Evolutionary conservation across 1,140 invertebrate genomes (phyloP).

Genomic region (Hylyphantes graminicola): DNA sequence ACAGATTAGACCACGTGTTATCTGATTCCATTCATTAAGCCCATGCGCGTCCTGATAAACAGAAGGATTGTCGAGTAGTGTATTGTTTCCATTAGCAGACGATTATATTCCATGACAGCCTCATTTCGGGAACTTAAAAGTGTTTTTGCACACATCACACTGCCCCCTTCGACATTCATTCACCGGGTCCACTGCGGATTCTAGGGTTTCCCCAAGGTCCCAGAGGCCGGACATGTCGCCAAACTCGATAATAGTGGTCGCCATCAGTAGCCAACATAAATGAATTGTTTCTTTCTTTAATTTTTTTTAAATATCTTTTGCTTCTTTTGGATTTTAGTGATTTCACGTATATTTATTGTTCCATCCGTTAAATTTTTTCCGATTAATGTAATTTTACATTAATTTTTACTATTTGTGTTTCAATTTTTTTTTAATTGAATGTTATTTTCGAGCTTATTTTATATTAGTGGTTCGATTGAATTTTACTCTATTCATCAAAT

Average conservation of each 20-base stretch:
- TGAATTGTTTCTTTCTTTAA: background rate
- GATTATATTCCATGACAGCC: constrained; percentile 21
- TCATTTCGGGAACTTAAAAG: constrained; percentile 41
- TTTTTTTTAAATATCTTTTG: too few species aligned
- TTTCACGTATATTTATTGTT: too few species aligned
- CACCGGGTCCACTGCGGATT: background rate
- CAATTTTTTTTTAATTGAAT: too few species aligned
- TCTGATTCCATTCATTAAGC: constrained; percentile 40
- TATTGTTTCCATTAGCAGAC: constrained; percentile 13
- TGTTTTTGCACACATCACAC: constrained; percentile 59
- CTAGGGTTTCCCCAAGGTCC: background rate
- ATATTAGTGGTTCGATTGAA: too few species aligned
- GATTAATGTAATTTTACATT: too few species aligned
- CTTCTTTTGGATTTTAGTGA: too few species aligned
- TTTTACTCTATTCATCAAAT: too few species aligned
- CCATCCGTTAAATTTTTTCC: too few species aligned
- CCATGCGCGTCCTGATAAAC: constrained; percentile 8
- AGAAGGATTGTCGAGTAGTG: background rate
- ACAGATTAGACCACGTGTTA: constrained; percentile 44
- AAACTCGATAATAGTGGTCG: background rate
- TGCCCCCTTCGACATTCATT: background rate
- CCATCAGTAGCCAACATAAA: background rate
- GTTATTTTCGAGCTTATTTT: too few species aligned
- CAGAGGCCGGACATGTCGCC: background rate
- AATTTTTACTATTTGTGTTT: too few species aligned